A percentile compares a stretch with the other conserved stretches of the same genome.
phyloP scores from a whole-genome alignment of 2,888 invertebrate genomes.

The Macrosoma leucophasiata region DNA sequence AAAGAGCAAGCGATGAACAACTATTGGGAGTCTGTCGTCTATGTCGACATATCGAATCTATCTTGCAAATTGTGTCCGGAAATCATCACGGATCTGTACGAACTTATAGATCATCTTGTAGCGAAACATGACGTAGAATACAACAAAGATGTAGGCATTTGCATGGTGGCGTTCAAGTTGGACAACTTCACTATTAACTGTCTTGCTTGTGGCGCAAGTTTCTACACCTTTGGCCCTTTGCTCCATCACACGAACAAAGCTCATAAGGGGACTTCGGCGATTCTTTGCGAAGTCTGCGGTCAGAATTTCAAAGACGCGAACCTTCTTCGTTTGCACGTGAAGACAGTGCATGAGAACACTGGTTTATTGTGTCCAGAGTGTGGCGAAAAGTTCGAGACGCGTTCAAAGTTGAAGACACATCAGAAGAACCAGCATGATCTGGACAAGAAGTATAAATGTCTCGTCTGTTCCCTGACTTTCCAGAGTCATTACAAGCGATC shows the following conservation, averaged over 20 bases:
- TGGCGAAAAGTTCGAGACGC: constrained; percentile 64
- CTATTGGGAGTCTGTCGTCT: constrained; percentile 62
- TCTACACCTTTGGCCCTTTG: constrained; percentile 59
- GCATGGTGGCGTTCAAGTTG: constrained; percentile 60
- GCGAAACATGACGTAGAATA: constrained; percentile 44
- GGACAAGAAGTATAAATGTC: constrained; percentile 71
- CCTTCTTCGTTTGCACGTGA: constrained; percentile 49
- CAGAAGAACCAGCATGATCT: constrained; percentile 56
- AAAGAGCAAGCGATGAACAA: constrained; percentile 58
- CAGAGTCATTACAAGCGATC: constrained; percentile 59
- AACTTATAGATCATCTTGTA: constrained; percentile 55
- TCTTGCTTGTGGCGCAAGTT: constrained; percentile 50
- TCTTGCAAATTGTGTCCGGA: constrained; percentile 53
- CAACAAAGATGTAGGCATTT: constrained; percentile 57
- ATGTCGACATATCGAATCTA: constrained; percentile 51
- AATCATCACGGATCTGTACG: constrained; percentile 45
- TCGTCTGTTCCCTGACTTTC: constrained; percentile 55
- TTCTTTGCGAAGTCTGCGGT: constrained; percentile 61
- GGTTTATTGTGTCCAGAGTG: constrained; percentile 56
- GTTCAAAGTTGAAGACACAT: constrained; percentile 67
- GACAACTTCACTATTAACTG: constrained; percentile 54
- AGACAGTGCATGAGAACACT: constrained; percentile 53
- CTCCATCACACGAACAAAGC: constrained; percentile 63
- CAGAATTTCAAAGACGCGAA: constrained; percentile 59
- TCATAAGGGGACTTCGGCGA: constrained; percentile 58